These are phyloP conservation scores for Noctua fimbriata DNA, from an alignment of 2,888 invertebrate species.

Conservation along the genomic window DNA sequence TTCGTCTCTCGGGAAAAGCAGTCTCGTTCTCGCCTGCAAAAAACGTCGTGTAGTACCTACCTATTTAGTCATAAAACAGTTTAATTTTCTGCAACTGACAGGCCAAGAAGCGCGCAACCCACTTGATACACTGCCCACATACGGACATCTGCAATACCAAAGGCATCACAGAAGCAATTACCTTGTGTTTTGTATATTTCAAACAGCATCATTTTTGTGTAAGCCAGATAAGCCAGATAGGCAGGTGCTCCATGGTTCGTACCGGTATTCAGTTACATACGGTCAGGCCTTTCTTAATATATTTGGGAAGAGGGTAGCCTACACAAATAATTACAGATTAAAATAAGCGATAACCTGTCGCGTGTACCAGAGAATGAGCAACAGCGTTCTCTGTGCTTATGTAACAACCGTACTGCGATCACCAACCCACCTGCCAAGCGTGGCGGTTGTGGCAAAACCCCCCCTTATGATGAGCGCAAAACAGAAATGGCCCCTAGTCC, in stretches of 20 bases:
- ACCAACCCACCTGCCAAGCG: too few relatives aligned
- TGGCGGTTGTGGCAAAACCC: too few relatives aligned
- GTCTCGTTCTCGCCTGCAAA: constrained; percentile 11
- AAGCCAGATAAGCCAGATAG: not conserved
- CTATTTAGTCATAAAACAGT: not conserved
- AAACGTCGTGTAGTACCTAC: not conserved
- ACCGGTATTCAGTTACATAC: not conserved
- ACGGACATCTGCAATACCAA: not conserved
- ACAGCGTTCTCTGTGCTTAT: too few relatives aligned
- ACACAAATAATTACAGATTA: not conserved
- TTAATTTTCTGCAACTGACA: not conserved
- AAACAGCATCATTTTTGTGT: not conserved
- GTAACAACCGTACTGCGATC: too few relatives aligned
- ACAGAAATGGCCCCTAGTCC: too few relatives aligned
- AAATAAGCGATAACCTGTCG: constrained; percentile 9
- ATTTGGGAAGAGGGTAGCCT: not conserved
- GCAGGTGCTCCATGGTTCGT: not conserved
- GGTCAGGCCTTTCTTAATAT: not conserved
- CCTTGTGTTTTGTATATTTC: not conserved
- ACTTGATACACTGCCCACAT: not conserved
- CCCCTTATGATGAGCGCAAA: too few relatives aligned
- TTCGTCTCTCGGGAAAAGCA: constrained; percentile 16
- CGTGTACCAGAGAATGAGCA: too few relatives aligned
- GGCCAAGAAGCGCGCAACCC: not conserved
- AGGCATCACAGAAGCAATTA: not conserved